Conservation (phyloP, 2,888 invertebrate species). For the Tanypteryx hageni region DNA sequence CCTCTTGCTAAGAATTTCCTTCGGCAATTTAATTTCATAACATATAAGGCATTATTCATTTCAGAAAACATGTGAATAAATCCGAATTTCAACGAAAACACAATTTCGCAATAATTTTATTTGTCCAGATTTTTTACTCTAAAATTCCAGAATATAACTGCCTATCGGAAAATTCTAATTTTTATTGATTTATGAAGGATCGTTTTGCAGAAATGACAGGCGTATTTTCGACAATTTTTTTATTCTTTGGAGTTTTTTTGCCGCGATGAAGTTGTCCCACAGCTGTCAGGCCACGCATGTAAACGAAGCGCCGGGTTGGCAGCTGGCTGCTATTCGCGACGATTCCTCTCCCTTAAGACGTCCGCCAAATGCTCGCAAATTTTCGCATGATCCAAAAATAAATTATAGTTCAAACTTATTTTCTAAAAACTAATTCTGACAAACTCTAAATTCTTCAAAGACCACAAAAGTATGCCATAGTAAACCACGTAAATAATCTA, state of each 20-base stretch:
- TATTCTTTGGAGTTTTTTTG: conserved; percentile 24
- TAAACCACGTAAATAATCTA: neutral
- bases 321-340: neutral
- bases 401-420: neutral
- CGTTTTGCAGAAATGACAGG: neutral
- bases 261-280: conserved; percentile 35
- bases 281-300: conserved; percentile 43
- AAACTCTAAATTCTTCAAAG: neutral
- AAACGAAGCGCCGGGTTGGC: neutral
- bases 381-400: neutral
- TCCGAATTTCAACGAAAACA: neutral
- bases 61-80: neutral
- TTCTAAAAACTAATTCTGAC: neutral
- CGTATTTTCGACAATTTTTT: neutral
- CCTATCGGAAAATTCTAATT: neutral
- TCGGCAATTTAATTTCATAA: no score
- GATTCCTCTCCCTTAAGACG: neutral
- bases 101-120: neutral
- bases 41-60: neutral
- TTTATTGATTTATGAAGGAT: neutral
- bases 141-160: neutral
- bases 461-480: neutral
- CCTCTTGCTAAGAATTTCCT: no score
- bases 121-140: neutral
- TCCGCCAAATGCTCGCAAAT: neutral